Base-by-base conservation (phyloP, 1,140 invertebrate genomes). In the Mya arenaria region DNA sequence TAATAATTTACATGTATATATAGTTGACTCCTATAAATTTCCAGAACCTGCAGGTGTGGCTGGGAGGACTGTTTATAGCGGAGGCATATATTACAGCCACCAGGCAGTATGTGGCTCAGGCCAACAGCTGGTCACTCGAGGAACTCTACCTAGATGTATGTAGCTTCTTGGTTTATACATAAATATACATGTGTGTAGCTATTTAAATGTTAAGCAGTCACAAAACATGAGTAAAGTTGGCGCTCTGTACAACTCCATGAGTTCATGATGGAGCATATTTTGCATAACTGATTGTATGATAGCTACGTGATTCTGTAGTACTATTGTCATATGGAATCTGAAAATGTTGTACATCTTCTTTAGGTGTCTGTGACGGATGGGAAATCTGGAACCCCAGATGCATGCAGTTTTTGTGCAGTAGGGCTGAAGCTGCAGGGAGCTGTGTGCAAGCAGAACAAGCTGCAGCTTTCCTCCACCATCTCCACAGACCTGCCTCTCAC, bases 1-100 rank as follows among this genome's bases (percentile, higher is more conserved):
- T n/a, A n/a, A n/a, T n/a, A n/a, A n/a, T n/a, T n/a, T n/a, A n/a
- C n/a, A n/a, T n/a, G n/a, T n/a, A n/a, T n/a, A n/a, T n/a, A n/a
- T n/a, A n/a, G n/a, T n/a, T n/a, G n/a, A n/a, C n/a, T n/a, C n/a
- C n/a, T n/a, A n/a, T n/a, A n/a, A n/a, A n/a, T n/a, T 94, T 94
- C 71, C 90, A 97, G 96, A 96, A 96, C 88, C 95, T 98, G 83
- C 96, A 96, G 4, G 97, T 99, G 44, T 99, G 98, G 98, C 94
- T 99, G 23, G 99, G 98, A 79, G 98, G 98, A 3, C 93, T 99
- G 52, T 96, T 99, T 84, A 99, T 99, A 93, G 98, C 99, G 0
- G 99, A 99, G 92, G 99, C 99, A 10, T 99, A 99, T 91, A 98
- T 99, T 65, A 99, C 99, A 0, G 99, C 99, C 17, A 99, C 98